Evolutionary conservation across 2,113 vertebrate genomes (phyloP), one percentile per base, ranked within the genome.

Genomic region (Zosterops pallidus): DNA sequence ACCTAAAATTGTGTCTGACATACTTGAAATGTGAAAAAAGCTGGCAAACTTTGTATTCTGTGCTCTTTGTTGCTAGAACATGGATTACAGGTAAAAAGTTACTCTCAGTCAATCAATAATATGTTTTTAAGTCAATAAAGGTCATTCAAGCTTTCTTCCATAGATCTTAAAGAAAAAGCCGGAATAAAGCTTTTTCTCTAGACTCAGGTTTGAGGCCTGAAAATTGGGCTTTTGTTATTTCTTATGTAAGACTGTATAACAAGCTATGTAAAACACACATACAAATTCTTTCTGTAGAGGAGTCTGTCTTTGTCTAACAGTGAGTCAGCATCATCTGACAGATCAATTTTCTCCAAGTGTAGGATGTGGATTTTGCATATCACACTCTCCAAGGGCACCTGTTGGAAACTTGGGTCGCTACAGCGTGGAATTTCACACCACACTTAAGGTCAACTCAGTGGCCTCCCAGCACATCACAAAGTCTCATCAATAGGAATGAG

Each of bases 401-500:
- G 67, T 92, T 96, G 94, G 95, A 95, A 96, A 93, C 92, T 90
- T 86, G 75, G 85, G 90, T 90, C 46, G 1, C 79, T 64, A 28
- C 67, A 85, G 95, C 35, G 8, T 94, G 89, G 91, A 97, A 95
- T 97, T 97, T 96, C 96, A 96, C 91, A 96, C 94, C 59, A 24
- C 16, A n/a, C 9, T 0, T 9, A 47, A 87, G 74, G 82, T 44
- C 77, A 86, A 33, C 74, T 53, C 70, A 9, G 6, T 4, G 49
- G 57, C 74, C 74, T 83, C 47, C 25, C 70, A 57, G 41, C 44
- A 83, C 69, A 86, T 53, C 77, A 53, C 81, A 49, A 86, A 79
- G 42, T 76, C 75, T 88, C 79, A 93, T 90, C 81, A 89, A 44
- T 68, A 91, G 47, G 70, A 72, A 92, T 59, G 75, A 94, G 63